Evolutionary conservation across 1,140 invertebrate species (phyloP).

Genomic region (Drosophila albomicans): DNA sequence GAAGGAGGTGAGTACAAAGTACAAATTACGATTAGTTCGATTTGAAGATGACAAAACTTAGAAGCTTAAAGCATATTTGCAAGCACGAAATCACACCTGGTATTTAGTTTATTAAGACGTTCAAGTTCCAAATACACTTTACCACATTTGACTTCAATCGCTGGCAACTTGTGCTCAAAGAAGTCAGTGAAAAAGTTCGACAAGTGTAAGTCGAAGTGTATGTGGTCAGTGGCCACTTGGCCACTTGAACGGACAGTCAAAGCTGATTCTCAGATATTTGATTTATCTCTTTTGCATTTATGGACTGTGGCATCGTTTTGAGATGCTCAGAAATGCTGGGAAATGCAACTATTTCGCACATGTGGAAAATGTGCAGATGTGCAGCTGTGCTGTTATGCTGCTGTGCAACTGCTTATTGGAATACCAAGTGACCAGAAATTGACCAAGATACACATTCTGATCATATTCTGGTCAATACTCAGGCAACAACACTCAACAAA

Average conservation of each 20-base stretch:
- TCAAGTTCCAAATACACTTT: not conserved
- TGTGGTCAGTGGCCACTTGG: constrained; percentile 9
- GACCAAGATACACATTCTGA: constrained; percentile 33
- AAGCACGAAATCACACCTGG: too few species aligned
- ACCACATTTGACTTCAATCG: not conserved
- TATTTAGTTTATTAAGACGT: too few species aligned
- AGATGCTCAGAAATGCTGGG: not conserved
- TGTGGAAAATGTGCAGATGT: constrained; percentile 23
- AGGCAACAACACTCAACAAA: not conserved
- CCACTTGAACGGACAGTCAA: constrained; percentile 1
- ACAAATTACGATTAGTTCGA: too few species aligned
- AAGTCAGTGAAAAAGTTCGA: not conserved
- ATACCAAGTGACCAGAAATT: constrained; percentile 53
- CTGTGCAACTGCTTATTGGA: constrained; percentile 39
- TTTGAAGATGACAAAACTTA: not conserved
- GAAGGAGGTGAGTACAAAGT: constrained; percentile 90
- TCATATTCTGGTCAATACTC: constrained; percentile 19
- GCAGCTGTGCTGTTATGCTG: too few species aligned
- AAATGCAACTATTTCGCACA: constrained; percentile 38
- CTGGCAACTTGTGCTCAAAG: too few species aligned
- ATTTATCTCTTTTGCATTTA: constrained; percentile 31
- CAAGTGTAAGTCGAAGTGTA: constrained; percentile 8
- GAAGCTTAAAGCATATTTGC: not conserved
- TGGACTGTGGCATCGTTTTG: constrained; percentile 16
- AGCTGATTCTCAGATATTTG: constrained; percentile 27